Evolutionary conservation across 1,140 invertebrate species (phyloP).

Genomic region (Sinonovacula constricta): DNA sequence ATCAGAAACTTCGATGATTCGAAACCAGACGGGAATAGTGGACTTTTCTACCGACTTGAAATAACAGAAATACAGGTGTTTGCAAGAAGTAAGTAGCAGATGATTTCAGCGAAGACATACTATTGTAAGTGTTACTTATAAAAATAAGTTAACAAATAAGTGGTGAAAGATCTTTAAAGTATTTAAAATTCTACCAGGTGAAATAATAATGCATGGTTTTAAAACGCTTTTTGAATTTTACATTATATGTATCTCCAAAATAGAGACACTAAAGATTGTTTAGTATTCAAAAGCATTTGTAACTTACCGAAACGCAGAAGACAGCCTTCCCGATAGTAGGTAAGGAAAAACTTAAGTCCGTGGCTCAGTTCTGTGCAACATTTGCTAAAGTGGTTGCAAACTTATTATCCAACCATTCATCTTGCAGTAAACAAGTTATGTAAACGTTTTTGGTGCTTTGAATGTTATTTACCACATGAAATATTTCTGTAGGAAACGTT

Average conservation of each 20-base stretch:
- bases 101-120: not conserved
- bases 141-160: not conserved
- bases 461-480: not conserved
- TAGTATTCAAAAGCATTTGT: too few relatives aligned
- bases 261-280: not conserved
- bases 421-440: not conserved
- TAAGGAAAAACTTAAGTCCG: too few relatives aligned
- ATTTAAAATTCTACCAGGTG: not conserved
- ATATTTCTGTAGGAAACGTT: conserved; percentile 19
- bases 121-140: not conserved
- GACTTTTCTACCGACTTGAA: not conserved
- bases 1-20: not conserved
- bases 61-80: conserved; percentile 13
- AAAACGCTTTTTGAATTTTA: not conserved
- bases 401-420: not conserved
- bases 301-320: too few relatives aligned
- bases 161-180: not conserved
- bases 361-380: too few relatives aligned
- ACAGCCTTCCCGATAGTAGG: too few relatives aligned
- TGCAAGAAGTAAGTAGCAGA: conserved; percentile 11
- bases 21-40: not conserved
- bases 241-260: not conserved
- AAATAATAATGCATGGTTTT: not conserved
- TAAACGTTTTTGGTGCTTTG: not conserved
- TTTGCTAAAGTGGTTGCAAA: too few relatives aligned